A percentile compares a stretch with the other conserved stretches of the same genome.
Evolutionary conservation across 2,797 vertebrate species (phyloP).

Genomic region (Mus minutoides): DNA sequence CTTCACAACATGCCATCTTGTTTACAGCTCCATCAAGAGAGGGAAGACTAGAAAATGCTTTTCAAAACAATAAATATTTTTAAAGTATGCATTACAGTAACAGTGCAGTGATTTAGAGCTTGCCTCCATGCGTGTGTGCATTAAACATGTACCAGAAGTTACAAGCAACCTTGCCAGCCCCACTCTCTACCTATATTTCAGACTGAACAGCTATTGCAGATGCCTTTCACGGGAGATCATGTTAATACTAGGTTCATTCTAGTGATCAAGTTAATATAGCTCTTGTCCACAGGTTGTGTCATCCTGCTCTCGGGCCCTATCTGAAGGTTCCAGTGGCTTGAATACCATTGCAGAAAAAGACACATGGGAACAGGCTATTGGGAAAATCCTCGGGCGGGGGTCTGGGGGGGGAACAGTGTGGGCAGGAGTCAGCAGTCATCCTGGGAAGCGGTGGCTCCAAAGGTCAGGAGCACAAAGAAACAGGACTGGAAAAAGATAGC

Average conservation of each 20-base stretch:
- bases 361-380: conserved; percentile 23
- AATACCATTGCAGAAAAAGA: conserved; percentile 53
- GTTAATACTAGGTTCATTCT: background rate
- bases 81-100: conserved; percentile 65
- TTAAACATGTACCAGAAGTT: conserved; percentile 41
- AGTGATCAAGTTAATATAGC: background rate
- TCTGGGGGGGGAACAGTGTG: background rate
- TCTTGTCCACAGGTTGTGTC: background rate
- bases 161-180: background rate
- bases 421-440: conserved; percentile 27
- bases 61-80: conserved; percentile 72
- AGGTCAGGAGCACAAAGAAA: conserved; percentile 68
- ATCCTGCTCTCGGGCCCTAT: background rate
- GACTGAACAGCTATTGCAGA: background rate
- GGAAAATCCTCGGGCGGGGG: background rate
- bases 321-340: conserved; percentile 43
- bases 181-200: background rate
- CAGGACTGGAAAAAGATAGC: conserved; percentile 75
- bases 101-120: conserved; percentile 36
- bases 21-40: conserved; percentile 33
- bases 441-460: background rate
- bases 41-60: conserved; percentile 42
- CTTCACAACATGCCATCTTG: conserved; percentile 40
- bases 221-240: background rate
- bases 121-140: background rate